Evolutionary conservation across 2,113 vertebrate species (phyloP).

Genomic region (Ivindomyrus marchei): DNA sequence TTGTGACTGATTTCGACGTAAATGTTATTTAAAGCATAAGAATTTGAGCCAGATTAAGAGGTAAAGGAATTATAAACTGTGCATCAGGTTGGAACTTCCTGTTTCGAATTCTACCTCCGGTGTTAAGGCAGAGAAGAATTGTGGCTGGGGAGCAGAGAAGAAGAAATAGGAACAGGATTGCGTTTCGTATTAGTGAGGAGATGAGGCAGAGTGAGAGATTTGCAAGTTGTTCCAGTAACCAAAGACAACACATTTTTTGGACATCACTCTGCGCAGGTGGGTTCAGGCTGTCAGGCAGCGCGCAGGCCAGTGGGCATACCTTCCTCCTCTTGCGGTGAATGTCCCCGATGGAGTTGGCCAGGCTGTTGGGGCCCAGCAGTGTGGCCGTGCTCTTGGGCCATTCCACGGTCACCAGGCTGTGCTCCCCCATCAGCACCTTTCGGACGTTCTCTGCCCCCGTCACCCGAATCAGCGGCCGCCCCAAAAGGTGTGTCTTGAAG

Average conservation of each 20-base stretch:
- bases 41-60: neutral
- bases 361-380: conserved; percentile 84
- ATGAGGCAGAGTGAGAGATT: neutral
- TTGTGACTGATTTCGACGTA: neutral
- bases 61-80: neutral
- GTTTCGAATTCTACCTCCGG: neutral
- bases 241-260: neutral
- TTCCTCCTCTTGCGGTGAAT: conserved; percentile 90
- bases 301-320: conserved; percentile 50
- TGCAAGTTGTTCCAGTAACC: neutral
- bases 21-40: neutral
- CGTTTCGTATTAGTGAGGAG: neutral
- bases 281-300: neutral
- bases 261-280: neutral
- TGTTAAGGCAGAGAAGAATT: neutral
- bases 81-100: neutral
- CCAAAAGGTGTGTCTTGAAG: conserved; percentile 92
- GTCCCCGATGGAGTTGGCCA: conserved; percentile 93
- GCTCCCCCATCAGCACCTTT: conserved; percentile 92
- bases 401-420: conserved; percentile 87
- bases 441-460: conserved; percentile 89
- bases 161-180: neutral
- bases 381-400: conserved; percentile 92
- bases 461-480: conserved; percentile 85
- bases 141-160: neutral